phyloP scores from a whole-genome alignment of 2,888 invertebrate genomes.

The Drosophila siamana region DNA sequence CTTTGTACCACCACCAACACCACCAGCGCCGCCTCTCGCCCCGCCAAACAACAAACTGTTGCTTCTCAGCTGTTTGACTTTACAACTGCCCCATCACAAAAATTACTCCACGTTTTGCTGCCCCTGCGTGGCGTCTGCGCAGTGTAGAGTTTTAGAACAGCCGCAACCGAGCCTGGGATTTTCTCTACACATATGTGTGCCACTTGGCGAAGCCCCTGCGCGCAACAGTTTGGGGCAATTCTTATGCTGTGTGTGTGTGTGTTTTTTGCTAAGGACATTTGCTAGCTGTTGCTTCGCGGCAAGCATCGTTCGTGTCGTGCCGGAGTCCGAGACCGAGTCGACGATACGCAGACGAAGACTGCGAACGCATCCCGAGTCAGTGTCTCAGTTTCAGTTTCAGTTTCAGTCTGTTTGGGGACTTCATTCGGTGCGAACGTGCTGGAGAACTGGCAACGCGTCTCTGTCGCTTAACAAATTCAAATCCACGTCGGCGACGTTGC shows the following conservation, averaged over 20 bases:
- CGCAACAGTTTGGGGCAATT: constrained; percentile 77
- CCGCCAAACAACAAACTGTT: constrained; percentile 72
- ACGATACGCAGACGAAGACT: neutral
- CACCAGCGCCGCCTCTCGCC: neutral
- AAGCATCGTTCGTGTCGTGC: constrained; percentile 19
- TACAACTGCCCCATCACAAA: constrained; percentile 8
- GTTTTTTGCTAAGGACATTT: no score
- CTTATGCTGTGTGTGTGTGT: no score
- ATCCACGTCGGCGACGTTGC: constrained; percentile 39
- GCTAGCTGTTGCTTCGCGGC: constrained; percentile 74
- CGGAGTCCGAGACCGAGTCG: constrained; percentile 7
- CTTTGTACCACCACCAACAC: constrained; percentile 30
- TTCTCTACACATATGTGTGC: neutral
- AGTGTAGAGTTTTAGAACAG: constrained; percentile 53
- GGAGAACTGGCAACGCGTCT: constrained; percentile 44
- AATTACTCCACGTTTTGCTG: neutral
- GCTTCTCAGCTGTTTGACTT: constrained; percentile 75
- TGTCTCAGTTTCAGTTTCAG: constrained; percentile 25
- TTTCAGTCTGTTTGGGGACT: constrained; percentile 75
- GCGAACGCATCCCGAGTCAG: constrained; percentile 6
- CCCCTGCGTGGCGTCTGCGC: constrained; percentile 57
- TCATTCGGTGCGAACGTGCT: constrained; percentile 77
- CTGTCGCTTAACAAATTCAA: constrained; percentile 12
- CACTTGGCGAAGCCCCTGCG: constrained; percentile 37
- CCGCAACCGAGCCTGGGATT: constrained; percentile 48